Evolutionary conservation across 2,888 invertebrate genomes (phyloP), one percentile per base, ranked within the genome.

Genomic region (Serripes groenlandicus): DNA sequence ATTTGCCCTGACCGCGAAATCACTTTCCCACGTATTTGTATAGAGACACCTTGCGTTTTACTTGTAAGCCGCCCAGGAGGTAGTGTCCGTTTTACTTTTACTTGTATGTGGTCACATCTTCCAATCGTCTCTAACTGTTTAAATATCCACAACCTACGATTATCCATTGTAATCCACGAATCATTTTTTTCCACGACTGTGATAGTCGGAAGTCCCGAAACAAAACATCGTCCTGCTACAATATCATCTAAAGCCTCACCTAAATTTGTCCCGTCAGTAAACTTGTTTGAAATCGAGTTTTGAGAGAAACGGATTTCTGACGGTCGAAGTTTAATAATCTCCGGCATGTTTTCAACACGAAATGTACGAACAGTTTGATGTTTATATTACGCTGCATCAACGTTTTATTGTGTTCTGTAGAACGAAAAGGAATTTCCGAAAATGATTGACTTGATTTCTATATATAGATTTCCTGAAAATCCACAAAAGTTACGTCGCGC

Each of bases 61-160:
- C 70, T 79, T 15, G 85, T 80, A 15, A 71, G 42, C 60, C 82
- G 82, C 0, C 72, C 70, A 28, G 28, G 9, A 21, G 56, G 71
- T 34, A 85, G 74, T 21, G 30, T 71, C 42, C 62, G 75, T 34
- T 34, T 42, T 2, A 82, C 75, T 56, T 82, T 85, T 9, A 82
- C 85, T 18, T 3, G 30, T 28, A 85, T 71, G 0, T n/a, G 26
- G 1, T 73, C 54, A 15, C 78, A 35, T 23, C 64, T 52, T 15
- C 72, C 79, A 4, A 82, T 28, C 26, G 52, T 49, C 66, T 85
- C 85, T 23, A 85, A 70, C 37, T 85, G 82, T 60, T 80, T 82
- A 34, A 82, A 80, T 5, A 85, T 77, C 79, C 82, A 85, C n/a
- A 85, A 34, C 28, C 85, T 56, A n/a, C 85, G 60, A 69, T 85